Conservation (phyloP, 2,113 vertebrate genomes). For the Dasyornis broadbenti region DNA sequence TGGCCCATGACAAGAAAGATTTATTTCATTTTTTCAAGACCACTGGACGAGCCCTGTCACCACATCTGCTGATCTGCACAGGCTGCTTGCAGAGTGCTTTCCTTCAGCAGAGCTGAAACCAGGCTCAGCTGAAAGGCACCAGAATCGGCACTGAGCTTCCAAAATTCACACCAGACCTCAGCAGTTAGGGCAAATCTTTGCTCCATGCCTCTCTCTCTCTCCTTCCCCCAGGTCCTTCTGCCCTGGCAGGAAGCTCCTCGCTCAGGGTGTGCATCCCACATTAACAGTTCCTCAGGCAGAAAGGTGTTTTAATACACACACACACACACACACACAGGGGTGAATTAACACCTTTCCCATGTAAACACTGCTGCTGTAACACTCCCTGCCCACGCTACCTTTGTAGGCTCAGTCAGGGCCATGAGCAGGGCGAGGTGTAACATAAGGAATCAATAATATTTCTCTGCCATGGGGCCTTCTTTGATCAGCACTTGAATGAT, state of each 20-base stretch:
- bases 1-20: not conserved
- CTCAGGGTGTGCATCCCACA: not conserved
- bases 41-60: not conserved
- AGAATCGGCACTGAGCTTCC: not conserved
- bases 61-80: rapidly evolving
- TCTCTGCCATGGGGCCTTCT: not conserved
- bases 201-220: not conserved
- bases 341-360: not conserved
- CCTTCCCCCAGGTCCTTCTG: not conserved
- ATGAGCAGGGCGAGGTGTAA: not conserved
- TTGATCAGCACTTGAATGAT: not conserved
- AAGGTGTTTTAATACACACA: not conserved
- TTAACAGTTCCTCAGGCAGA: not conserved
- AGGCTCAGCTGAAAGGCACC: not conserved
- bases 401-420: not conserved
- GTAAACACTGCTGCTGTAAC: not conserved
- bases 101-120: not conserved
- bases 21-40: not conserved
- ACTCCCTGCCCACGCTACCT: not conserved
- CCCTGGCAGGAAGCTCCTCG: not conserved
- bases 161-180: not conserved
- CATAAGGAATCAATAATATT: not conserved
- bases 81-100: rapidly evolving
- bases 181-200: not conserved
- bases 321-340: not conserved